Percentiles rank a stretch among this genome's conserved stretches.
These are phyloP conservation scores for Teleogryllus oceanicus DNA, from an alignment of 2,888 invertebrate species.

Conservation along the genomic window DNA sequence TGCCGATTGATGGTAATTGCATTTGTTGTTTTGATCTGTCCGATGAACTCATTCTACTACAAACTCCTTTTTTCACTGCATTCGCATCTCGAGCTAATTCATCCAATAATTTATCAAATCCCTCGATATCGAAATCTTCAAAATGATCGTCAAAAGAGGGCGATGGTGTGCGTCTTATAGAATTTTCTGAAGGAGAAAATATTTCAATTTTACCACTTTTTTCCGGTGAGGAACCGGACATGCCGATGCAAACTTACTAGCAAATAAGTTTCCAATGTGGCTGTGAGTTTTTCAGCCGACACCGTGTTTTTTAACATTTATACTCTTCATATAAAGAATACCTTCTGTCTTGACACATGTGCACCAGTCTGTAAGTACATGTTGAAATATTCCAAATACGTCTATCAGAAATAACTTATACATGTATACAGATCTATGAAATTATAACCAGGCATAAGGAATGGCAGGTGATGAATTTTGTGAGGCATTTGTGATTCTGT, in stretches of 20 bases:
- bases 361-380: background rate
- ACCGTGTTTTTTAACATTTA: background rate
- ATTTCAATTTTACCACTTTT: background rate
- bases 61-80: background rate
- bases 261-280: background rate
- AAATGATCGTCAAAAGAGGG: background rate
- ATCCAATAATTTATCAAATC: constrained; percentile 1
- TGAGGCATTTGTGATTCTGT: no score
- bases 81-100: background rate
- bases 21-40: background rate
- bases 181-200: background rate
- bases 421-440: no score
- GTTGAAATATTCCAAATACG: background rate
- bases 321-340: background rate
- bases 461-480: no score
- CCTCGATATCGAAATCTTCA: background rate
- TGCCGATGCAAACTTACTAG: background rate
- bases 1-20: background rate
- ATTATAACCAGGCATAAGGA: no score
- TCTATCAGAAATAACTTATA: no score
- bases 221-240: background rate
- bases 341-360: background rate
- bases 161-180: background rate
- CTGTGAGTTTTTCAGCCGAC: no score
- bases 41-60: no score